Conservation (phyloP, 2,113 vertebrate species). For the Neomonachus schauinslandi region DNA sequence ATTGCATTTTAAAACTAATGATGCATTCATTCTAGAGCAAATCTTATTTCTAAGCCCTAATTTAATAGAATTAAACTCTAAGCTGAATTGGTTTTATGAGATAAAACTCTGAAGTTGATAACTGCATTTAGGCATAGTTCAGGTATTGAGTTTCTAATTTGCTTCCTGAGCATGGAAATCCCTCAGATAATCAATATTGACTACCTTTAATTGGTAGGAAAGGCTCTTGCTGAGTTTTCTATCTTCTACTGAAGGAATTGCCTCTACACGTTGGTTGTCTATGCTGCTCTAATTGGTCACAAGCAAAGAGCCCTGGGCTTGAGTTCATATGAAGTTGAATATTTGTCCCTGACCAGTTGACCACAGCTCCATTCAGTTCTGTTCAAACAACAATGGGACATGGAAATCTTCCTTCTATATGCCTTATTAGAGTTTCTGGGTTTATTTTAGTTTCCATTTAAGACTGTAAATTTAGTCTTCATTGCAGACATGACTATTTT, state of each 20-base stretch:
- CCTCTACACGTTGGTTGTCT: neutral
- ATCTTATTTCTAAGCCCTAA: conserved; percentile 91
- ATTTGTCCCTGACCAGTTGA: neutral
- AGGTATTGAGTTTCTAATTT: conserved; percentile 92
- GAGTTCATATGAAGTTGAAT: neutral
- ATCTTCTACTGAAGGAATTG: conserved; percentile 36
- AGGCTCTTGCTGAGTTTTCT: conserved; percentile 81
- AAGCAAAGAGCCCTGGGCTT: neutral
- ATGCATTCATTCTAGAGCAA: conserved; percentile 89
- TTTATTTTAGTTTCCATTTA: conserved; percentile 28
- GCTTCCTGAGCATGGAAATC: conserved; percentile 89
- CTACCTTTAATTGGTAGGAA: conserved; percentile 88
- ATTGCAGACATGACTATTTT: neutral
- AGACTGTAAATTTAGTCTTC: neutral
- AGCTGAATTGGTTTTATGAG: conserved; percentile 91
- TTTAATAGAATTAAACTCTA: conserved; percentile 92
- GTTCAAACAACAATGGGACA: neutral
- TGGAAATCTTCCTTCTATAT: neutral
- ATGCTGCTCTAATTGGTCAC: neutral
- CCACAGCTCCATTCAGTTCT: accelerated
- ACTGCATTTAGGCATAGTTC: conserved; percentile 90
- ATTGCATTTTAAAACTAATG: conserved; percentile 90
- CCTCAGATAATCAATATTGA: conserved; percentile 91
- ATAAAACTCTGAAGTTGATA: conserved; percentile 91
- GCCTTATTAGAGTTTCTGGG: neutral